A percentile compares a stretch with the other conserved stretches of the same genome.
These are phyloP conservation scores for Chydorus sphaericus DNA, from an alignment of 2,888 invertebrate species.

Conservation along the genomic window DNA sequence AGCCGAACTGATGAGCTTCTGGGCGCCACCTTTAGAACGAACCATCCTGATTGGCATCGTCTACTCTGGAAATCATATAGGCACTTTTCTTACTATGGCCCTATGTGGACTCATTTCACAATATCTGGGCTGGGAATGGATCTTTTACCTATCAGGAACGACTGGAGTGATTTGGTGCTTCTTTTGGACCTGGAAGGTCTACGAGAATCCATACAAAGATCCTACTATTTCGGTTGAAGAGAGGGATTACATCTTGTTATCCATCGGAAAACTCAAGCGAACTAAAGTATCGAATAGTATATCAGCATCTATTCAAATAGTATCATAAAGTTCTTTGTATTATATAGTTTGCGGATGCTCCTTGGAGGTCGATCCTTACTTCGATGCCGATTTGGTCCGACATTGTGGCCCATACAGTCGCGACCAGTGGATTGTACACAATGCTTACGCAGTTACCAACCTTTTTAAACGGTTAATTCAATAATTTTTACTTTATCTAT, in stretches of 20 bases:
- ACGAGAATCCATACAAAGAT: no score
- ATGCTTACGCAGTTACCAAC: slow-evolving; percentile 67
- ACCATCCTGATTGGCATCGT: slow-evolving; percentile 65
- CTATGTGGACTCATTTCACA: slow-evolving; percentile 56
- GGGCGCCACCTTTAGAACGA: slow-evolving; percentile 66
- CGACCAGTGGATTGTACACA: slow-evolving; percentile 83
- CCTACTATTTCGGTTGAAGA: no score
- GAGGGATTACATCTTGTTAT: no score
- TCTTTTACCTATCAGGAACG: slow-evolving; percentile 59
- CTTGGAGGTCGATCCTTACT: slow-evolving; percentile 58
- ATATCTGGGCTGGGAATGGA: slow-evolving; percentile 59
- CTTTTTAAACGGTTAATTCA: slow-evolving; percentile 65
- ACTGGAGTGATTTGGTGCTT: no score
- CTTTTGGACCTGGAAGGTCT: no score
- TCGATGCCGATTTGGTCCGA: slow-evolving; percentile 73
- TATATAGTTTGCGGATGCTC: no score
- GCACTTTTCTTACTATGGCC: slow-evolving; percentile 70
- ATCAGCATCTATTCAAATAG: no score
- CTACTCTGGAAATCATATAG: slow-evolving; percentile 72
- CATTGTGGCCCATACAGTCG: slow-evolving; percentile 65
- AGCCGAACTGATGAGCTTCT: slow-evolving; percentile 67
- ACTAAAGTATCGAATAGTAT: no score
- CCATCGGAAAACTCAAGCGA: no score
- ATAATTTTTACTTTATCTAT: no score
- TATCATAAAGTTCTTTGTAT: no score